phyloP scores from a whole-genome alignment of 2,113 vertebrate species.

The Sphaerodactylus townsendi region DNA sequence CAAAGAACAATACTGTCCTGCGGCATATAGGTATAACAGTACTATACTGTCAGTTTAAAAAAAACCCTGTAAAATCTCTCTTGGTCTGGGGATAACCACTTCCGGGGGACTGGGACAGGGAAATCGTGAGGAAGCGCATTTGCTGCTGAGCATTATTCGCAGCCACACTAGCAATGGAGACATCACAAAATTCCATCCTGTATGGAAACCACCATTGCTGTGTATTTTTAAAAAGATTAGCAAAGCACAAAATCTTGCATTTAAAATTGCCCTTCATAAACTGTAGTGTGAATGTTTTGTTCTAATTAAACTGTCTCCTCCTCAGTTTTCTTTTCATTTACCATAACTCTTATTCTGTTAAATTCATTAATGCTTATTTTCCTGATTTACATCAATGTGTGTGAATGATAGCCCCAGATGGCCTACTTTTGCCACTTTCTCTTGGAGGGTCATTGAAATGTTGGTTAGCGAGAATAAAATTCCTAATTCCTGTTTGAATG shows the following conservation, averaged over 20 bases:
- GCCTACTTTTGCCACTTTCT: not conserved
- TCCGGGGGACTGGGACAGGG: too few relatives aligned
- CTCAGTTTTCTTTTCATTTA: not conserved
- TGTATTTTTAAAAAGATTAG: not conserved
- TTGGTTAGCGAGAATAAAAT: not conserved
- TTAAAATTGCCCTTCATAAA: not conserved
- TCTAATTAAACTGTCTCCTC: accelerated
- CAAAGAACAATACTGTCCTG: not conserved
- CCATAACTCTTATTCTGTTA: not conserved
- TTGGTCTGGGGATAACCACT: too few relatives aligned
- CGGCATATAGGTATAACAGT: not conserved
- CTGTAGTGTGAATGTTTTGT: not conserved
- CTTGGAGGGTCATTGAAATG: not conserved
- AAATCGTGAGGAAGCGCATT: too few relatives aligned
- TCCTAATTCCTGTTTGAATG: not conserved
- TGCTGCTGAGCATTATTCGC: too few relatives aligned
- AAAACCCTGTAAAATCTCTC: too few relatives aligned
- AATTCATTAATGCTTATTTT: not conserved
- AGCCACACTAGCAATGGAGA: too few relatives aligned
- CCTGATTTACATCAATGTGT: not conserved
- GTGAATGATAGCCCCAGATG: not conserved
- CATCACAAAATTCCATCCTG: too few relatives aligned
- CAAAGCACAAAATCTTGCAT: not conserved
- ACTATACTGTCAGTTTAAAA: too few relatives aligned
- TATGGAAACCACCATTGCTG: not conserved